phyloP scores from a whole-genome alignment of 2,113 vertebrate species.

The Phrynosoma platyrhinos region DNA sequence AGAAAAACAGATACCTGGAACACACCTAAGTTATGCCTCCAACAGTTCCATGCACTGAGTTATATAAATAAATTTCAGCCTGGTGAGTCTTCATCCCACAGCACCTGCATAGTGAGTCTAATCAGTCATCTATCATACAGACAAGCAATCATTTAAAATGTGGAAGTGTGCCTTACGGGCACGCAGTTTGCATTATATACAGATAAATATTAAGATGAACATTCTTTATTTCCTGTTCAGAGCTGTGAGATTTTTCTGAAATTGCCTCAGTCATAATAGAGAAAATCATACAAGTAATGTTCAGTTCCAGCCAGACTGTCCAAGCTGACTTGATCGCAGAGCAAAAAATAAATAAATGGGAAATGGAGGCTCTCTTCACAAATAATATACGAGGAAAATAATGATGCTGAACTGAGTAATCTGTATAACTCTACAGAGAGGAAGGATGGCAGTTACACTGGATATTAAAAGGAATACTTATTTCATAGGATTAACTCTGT shows the following conservation, averaged over 20 bases:
- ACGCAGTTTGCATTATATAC: slow-evolving; percentile 59
- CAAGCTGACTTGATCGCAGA: background rate
- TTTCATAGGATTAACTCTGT: no score
- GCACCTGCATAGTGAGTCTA: slow-evolving; percentile 42
- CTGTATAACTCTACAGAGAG: background rate
- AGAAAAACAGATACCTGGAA: slow-evolving; percentile 52
- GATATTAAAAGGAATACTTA: no score
- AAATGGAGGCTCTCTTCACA: background rate
- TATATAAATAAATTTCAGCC: slow-evolving; percentile 75
- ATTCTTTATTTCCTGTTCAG: slow-evolving; percentile 50
- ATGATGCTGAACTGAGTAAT: background rate
- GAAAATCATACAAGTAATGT: background rate
- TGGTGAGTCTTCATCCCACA: slow-evolving; percentile 59
- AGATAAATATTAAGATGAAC: slow-evolving; percentile 66
- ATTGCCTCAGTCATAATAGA: background rate
- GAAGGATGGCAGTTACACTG: no score
- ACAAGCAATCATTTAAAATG: slow-evolving; percentile 64
- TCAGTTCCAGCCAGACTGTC: background rate
- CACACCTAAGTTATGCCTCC: slow-evolving; percentile 71
- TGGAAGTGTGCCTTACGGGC: slow-evolving; percentile 20
- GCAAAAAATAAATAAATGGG: background rate
- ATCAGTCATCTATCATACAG: slow-evolving; percentile 68
- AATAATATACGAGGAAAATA: background rate
- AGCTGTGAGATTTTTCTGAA: slow-evolving; percentile 51
- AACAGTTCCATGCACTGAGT: slow-evolving; percentile 65